phyloP scores from a whole-genome alignment of 2,888 invertebrate genomes.

The Pachliopta kotzebuea region DNA sequence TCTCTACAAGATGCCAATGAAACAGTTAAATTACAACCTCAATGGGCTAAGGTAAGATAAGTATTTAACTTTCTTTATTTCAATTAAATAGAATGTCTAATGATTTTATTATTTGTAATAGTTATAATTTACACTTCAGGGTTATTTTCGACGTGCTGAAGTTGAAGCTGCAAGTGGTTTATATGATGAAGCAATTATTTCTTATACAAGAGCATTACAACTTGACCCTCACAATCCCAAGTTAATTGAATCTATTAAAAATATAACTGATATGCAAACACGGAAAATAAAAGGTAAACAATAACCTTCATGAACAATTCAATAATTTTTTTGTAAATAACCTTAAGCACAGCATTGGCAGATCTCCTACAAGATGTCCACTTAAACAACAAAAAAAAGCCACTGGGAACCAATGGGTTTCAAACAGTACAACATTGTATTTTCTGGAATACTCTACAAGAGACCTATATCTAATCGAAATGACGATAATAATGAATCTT shows the following conservation, averaged over 20 bases:
- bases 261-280: constrained; percentile 78
- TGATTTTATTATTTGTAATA: not conserved
- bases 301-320: not conserved
- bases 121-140: constrained; percentile 64
- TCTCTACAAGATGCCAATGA: constrained; percentile 89
- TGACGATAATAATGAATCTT: too few relatives aligned
- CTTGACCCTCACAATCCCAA: constrained; percentile 84
- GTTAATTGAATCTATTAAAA: constrained; percentile 82
- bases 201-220: constrained; percentile 84
- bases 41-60: constrained; percentile 86
- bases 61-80: not conserved
- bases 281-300: constrained; percentile 81
- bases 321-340: too few relatives aligned
- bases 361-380: too few relatives aligned
- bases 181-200: constrained; percentile 84
- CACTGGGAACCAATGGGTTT: too few relatives aligned
- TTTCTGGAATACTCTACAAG: too few relatives aligned
- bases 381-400: too few relatives aligned
- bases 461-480: too few relatives aligned
- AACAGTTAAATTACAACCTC: constrained; percentile 86
- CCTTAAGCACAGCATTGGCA: too few relatives aligned
- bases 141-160: constrained; percentile 87
- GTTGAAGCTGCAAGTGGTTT: constrained; percentile 85
- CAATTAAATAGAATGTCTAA: not conserved
- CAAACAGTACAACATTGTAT: too few relatives aligned